These are phyloP conservation scores for Leucopsar rothschildi DNA, from an alignment of 2,113 vertebrate species.

Conservation along the genomic window DNA sequence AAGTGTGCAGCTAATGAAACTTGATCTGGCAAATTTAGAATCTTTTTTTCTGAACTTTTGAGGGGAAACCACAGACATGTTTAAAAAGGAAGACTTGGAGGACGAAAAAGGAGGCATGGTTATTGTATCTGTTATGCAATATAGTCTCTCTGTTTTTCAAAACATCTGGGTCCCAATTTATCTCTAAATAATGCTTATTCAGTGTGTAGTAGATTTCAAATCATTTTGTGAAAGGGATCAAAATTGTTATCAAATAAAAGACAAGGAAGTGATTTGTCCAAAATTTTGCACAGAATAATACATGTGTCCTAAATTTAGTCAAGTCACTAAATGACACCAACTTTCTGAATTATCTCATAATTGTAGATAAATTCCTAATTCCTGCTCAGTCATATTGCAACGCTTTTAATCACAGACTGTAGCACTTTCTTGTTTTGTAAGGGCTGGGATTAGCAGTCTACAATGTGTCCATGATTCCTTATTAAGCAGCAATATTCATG, in stretches of 20 bases:
- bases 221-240: background rate
- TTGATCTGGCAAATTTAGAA: background rate
- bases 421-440: background rate
- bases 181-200: background rate
- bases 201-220: background rate
- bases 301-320: background rate
- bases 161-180: background rate
- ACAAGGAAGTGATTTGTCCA: background rate
- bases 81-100: background rate
- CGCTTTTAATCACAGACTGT: accelerated
- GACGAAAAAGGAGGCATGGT: background rate
- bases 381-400: background rate
- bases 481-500: background rate
- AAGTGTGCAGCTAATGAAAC: background rate
- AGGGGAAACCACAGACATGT: background rate
- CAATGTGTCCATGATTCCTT: background rate
- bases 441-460: background rate
- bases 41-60: background rate
- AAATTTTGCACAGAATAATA: background rate
- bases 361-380: background rate
- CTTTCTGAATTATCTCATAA: background rate
- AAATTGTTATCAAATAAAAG: background rate
- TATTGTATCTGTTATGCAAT: background rate
- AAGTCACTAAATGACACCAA: background rate
- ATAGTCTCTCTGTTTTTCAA: background rate